Base-by-base conservation (phyloP, 2,113 vertebrate species). In the Chiloscyllium plagiosum region DNA sequence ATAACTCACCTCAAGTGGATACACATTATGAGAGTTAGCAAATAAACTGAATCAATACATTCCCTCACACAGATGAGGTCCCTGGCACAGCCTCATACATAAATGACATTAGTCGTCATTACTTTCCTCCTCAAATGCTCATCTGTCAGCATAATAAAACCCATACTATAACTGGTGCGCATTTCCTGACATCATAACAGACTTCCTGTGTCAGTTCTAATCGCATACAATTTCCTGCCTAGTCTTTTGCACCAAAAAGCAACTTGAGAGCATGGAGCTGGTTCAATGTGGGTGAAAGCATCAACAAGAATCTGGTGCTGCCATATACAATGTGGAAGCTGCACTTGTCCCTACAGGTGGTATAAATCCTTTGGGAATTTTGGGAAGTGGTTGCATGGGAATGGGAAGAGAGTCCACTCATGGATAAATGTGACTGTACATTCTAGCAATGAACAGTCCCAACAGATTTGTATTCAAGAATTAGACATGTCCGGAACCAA, bases 131-230 rank as follows among this genome's bases (percentile, higher is more conserved):
- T 83, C 80, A 83, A 7, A 47, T 47, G 80, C 80, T 83, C 37
- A 83, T 83, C 80, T 42, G 20, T 47, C 19, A 83, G 80, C 42
- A 5, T 83, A 83, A 83, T 37, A n/a, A 66, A 66, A 92, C n/a
- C 7, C 22, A n/a, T 37, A 66, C 33, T 56, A 12, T 61, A 93
- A 66, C 89, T 37, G 56, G 17, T 93, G 61, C 19, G 19, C n/a
- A 92, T 92, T 92, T 92, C 87, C 87, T 92, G 56, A 65, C 56
- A 92, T 92, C 52, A 90, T 12, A 92, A 65, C 29, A 92, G 56
- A 65, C 87, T 92, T 92, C 87, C 87, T 92, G 56, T 65, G 52
- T 92, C 89, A 93, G 19, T 66, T 26, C 61, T 93, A 68, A 66
- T 68, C n/a, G n/a, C 33, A 22, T 66, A n/a, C 61, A 66, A 66